A percentile compares a stretch with the other conserved stretches of the same genome.
phyloP scores from a whole-genome alignment of 2,797 vertebrate species.

The Rachycentron canadum region DNA sequence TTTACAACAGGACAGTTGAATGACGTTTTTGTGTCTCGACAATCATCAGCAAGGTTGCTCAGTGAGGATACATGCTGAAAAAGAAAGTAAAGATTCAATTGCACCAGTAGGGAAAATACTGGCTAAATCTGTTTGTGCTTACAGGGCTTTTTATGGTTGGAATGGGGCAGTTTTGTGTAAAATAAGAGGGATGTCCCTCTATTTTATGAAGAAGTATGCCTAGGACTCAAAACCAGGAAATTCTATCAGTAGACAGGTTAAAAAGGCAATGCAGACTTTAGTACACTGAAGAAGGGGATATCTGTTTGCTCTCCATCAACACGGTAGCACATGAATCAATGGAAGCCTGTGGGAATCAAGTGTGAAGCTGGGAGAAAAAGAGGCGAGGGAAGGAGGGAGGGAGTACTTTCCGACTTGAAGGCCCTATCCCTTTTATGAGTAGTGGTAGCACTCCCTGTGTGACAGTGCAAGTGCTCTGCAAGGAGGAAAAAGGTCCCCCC shows the following conservation, averaged over 20 bases:
- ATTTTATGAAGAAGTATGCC: conserved; percentile 63
- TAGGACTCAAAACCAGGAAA: conserved; percentile 62
- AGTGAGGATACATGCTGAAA: conserved; percentile 24
- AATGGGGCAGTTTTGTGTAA: conserved; percentile 54
- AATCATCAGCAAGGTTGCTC: conserved; percentile 28
- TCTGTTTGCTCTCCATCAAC: conserved; percentile 72
- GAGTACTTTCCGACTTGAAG: conserved; percentile 66
- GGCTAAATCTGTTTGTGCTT: conserved; percentile 46
- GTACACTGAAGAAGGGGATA: conserved; percentile 60
- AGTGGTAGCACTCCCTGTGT: conserved; percentile 72
- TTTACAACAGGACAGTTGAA: conserved; percentile 31
- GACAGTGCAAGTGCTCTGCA: conserved; percentile 60
- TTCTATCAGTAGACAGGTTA: conserved; percentile 71
- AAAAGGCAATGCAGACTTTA: conserved; percentile 67
- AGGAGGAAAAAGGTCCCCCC: conserved; percentile 55
- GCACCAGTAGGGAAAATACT: conserved; percentile 30
- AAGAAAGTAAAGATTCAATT: conserved; percentile 26
- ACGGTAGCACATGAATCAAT: conserved; percentile 76
- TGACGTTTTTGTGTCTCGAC: conserved; percentile 15
- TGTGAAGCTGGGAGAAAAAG: conserved; percentile 66
- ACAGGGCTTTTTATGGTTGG: conserved; percentile 34
- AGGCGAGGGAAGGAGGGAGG: conserved; percentile 38
- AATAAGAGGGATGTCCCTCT: conserved; percentile 60
- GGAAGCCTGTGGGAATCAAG: conserved; percentile 77
- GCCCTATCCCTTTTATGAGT: conserved; percentile 69